phyloP scores from a whole-genome alignment of 2,888 invertebrate genomes.

The Acanthopleura granulata region DNA sequence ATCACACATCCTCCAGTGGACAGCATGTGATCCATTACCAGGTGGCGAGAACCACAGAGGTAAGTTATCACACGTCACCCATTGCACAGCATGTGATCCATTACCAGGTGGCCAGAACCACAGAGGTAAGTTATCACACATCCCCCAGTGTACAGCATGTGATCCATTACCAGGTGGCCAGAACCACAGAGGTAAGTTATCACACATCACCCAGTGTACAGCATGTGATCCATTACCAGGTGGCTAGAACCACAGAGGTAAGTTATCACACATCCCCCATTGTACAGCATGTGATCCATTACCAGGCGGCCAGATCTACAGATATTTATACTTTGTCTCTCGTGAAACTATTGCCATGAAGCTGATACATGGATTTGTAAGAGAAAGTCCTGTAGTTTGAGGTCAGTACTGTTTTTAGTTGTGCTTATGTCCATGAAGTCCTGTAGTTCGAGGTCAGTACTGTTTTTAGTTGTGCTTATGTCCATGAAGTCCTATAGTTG shows the following conservation, averaged over 20 bases:
- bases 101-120: slow-evolving; percentile 95
- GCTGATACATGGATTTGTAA: too few species aligned
- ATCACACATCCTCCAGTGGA: slow-evolving; percentile 76
- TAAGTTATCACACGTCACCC: slow-evolving; percentile 70
- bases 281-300: slow-evolving; percentile 96
- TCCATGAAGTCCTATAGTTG: too few species aligned
- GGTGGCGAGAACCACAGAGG: slow-evolving; percentile 93
- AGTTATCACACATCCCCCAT: slow-evolving; percentile 72
- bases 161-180: slow-evolving; percentile 95
- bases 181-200: slow-evolving; percentile 82
- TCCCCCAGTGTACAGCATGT: slow-evolving; percentile 90
- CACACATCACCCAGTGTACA: slow-evolving; percentile 79
- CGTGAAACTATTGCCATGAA: too few species aligned
- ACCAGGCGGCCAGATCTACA: slow-evolving; percentile 93
- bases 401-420: too few species aligned
- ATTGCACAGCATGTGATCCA: slow-evolving; percentile 95
- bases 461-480: too few species aligned
- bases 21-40: slow-evolving; percentile 98
- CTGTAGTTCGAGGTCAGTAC: too few species aligned
- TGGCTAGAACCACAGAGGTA: slow-evolving; percentile 91
- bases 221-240: slow-evolving; percentile 97
- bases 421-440: too few species aligned
- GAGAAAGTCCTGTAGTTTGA: too few species aligned
- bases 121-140: slow-evolving; percentile 75
- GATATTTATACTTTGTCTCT: too few species aligned